Base-by-base conservation (phyloP, 1,140 invertebrate genomes). In the Drosophila bocki region DNA sequence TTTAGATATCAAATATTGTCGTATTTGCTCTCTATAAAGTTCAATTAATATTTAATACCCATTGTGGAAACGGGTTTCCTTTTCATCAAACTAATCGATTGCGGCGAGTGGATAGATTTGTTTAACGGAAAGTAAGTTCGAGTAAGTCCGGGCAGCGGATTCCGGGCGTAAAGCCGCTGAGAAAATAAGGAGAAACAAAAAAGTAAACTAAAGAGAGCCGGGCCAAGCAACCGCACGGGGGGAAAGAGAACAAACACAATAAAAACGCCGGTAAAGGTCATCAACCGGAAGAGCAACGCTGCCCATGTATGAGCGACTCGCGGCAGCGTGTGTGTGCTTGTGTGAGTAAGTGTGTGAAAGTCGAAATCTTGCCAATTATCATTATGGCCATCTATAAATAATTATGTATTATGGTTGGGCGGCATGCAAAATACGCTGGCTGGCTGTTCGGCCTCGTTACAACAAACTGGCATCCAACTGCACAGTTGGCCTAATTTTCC, bases 181-280 rank as follows among this genome's bases (percentile, higher is more conserved):
- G 57, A 71, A 57, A 35, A 37, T 33, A 51, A 39, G 67, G 53
- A 32, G 53, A 45, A 50, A 29, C 15, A 51, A 54, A 44, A 32
- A 41, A 19, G 33, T 22, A 51, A 29, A 26, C 32, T 13, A 15
- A 74, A 44, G 47, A 76, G 74, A 76, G 74, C 42, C 62, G 45
- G 13, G 51, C 13, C 53, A 47, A 67, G 51, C 70, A 47, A 53
- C 42, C 54, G 58, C 39, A 26, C 29, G 47, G 50, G 47, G 56
- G 44, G 12, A 50, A 65, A 65, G 62, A 81, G 65, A 80, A 84
- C 35, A 29, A 29, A 70, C 74, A 84, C 69, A 90, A 90, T 91
- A 91, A 81, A 88, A 84, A 91, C 75, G 87, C 83, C 87, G 87
- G 87, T 88, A 91, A 91, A 91, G 87, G 87, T 91, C 87, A 91